Evolutionary conservation across 2,888 invertebrate genomes (phyloP), one percentile per base, ranked within the genome.

Genomic region (Ceramica pisi): DNA sequence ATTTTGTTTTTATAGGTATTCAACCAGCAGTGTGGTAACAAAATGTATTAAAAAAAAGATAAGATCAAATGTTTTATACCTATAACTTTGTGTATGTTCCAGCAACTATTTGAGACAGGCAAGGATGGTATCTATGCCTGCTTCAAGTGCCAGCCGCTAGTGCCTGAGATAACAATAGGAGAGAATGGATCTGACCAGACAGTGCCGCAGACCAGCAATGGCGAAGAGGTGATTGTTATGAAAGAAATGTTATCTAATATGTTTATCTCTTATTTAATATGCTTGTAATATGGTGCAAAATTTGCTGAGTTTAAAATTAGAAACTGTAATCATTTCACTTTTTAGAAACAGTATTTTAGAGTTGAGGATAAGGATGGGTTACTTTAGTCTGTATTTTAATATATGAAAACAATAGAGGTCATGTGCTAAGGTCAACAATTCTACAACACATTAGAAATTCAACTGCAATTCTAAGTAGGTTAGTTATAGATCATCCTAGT

Each of bases 41-140:
- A 67, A 67, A 74, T 26, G n/a, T 21, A 44, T 26, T 23, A 44
- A 21, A 68, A 41, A 14, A 57, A 57, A 62, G 21, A 38, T 44
- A 61, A 46, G n/a, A 75, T 75, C 38, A 44, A 21, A 46, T 53
- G 6, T 21, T 2, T 21, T 23, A 16, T 9, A 62, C 9, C 46
- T 57, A 1, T 21, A 38, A 31, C 61, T 67, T 82, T 69, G 44
- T 62, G 9, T 69, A 51, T 75, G 48, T 92, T 92, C 41, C 91
- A 95, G 95, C 95, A 95, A 91, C 85, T 96, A 62, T 96, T 95
- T 91, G 96, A 95, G 84, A 95, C 96, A 0, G 93, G 93, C 69
- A 93, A 94, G 69, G 93, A 94, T 79, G 95, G 94, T 66, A 90
- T 95, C 16, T 94, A 94, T 75, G 95, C 96, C 50, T 96, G 96